Base-by-base conservation (phyloP, 2,888 invertebrate species). In the Parapristionchus giblindavisi region DNA sequence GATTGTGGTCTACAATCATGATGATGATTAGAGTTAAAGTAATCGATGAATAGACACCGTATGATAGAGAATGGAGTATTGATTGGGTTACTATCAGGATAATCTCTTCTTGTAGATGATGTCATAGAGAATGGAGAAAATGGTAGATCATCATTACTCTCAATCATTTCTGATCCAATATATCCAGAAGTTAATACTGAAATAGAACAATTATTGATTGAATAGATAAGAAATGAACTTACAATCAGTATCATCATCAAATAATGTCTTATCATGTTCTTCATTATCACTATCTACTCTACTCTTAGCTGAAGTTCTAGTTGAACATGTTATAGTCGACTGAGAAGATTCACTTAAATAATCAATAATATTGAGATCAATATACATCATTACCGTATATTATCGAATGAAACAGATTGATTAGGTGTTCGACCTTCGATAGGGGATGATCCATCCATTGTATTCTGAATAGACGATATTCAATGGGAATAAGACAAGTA, bases 171-270 rank as follows among this genome's bases (percentile, higher is more conserved):
- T 29, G 72, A 72, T 21, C 72, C 72, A 4, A 60, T 32, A 60
- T 72, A 72, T 27, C 72, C 72, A 32, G 72, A 72, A 27, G 72
- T 72, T 24, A 72, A 17, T 48, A 72, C 72, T 72, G 32, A 14
- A 72, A 72, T 43, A 27, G 14, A 32, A 32, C 60, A 29, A n/a
- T 54, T 6, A 43, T 43, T 8, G 43, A 43, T 17, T 52, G 8
- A 61, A 61, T 36, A 38, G n/a, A 63, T 36, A 11, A 24, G 24
- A 4, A 29, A 2, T 66, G 17, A 2, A 70, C 70, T 70, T 27
- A 70, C 70, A 70, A 32, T 70, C 70, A 27, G 70, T 54, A n/a
- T 70, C 54, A 27, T 70, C 70, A 21, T 70, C 70, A 3, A 32
- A 5, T 6, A 54, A 24, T 14, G n/a, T n/a, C 27, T 70, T 70